Conservation (phyloP, 2,888 invertebrate species). For the Eurois occulta region DNA sequence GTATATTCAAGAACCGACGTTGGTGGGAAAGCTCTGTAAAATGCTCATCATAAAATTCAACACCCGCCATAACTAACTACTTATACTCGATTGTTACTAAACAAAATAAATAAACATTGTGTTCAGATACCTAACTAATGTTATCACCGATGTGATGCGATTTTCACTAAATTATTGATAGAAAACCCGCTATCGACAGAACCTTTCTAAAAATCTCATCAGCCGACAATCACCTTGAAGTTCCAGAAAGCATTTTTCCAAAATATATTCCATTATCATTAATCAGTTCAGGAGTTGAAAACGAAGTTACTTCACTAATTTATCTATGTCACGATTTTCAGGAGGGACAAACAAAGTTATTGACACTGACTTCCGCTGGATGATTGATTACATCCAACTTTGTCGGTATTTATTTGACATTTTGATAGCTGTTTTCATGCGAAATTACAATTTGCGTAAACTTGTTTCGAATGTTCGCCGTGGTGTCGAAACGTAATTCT, state of each 20-base stretch:
- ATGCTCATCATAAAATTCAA: background rate
- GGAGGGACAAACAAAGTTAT: conserved; percentile 71
- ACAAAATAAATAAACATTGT: no score
- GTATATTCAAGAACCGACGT: background rate
- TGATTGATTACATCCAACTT: conserved; percentile 68
- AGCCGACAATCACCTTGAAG: conserved; percentile 31
- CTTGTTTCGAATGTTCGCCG: conserved; percentile 38
- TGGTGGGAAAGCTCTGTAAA: background rate
- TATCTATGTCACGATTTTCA: conserved; percentile 69
- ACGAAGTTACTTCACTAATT: conserved; percentile 68
- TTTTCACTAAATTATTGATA: conserved; percentile 23
- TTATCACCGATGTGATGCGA: no score
- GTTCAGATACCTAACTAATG: no score
- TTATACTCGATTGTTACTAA: conserved; percentile 5
- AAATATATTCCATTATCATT: conserved; percentile 62
- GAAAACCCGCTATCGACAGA: background rate
- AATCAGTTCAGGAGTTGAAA: conserved; percentile 62
- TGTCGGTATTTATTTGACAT: conserved; percentile 62
- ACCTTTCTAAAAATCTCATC: conserved; percentile 32
- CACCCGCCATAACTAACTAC: background rate
- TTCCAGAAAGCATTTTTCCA: conserved; percentile 41
- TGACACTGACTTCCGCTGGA: conserved; percentile 68
- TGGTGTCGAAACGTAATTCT: conserved; percentile 39
- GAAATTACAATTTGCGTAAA: conserved; percentile 66
- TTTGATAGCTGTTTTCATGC: conserved; percentile 65